phyloP scores from a whole-genome alignment of 2,888 invertebrate genomes.

The Geophilus truncorum region DNA sequence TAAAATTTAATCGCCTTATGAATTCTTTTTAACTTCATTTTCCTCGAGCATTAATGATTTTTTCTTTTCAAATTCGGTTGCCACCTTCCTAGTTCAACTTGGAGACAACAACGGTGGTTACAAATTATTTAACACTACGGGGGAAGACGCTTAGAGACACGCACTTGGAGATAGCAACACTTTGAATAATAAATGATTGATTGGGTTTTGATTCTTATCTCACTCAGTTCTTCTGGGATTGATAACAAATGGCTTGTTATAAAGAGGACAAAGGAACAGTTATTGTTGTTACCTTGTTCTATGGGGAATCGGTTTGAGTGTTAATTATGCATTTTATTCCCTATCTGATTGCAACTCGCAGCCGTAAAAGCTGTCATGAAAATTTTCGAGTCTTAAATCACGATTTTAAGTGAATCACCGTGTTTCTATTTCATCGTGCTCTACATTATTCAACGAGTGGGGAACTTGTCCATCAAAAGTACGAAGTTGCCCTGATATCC shows the following conservation, averaged over 20 bases:
- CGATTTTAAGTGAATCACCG: background rate
- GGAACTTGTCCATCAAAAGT: background rate
- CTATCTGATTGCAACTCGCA: background rate
- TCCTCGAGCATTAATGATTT: background rate
- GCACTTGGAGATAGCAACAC: background rate
- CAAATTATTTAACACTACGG: background rate
- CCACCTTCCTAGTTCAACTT: background rate
- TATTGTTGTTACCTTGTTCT: background rate
- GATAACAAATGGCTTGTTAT: conserved; percentile 15
- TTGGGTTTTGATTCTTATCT: background rate
- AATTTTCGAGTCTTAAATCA: conserved; percentile 1
- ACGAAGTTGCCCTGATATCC: background rate
- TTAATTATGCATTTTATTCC: conserved; percentile 18
- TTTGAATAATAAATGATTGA: conserved; percentile 27
- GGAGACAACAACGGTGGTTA: background rate
- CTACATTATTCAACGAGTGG: background rate
- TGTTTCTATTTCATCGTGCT: background rate
- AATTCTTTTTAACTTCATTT: too few relatives aligned
- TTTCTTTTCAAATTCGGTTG: background rate
- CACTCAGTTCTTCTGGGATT: background rate
- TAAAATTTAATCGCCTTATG: too few relatives aligned
- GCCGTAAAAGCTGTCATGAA: conserved; percentile 1
- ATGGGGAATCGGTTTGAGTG: background rate
- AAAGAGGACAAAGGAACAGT: background rate
- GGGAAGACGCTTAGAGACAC: background rate